These are phyloP conservation scores for Monarcha castaneiventris DNA, from an alignment of 2,113 vertebrate species.

Conservation along the genomic window DNA sequence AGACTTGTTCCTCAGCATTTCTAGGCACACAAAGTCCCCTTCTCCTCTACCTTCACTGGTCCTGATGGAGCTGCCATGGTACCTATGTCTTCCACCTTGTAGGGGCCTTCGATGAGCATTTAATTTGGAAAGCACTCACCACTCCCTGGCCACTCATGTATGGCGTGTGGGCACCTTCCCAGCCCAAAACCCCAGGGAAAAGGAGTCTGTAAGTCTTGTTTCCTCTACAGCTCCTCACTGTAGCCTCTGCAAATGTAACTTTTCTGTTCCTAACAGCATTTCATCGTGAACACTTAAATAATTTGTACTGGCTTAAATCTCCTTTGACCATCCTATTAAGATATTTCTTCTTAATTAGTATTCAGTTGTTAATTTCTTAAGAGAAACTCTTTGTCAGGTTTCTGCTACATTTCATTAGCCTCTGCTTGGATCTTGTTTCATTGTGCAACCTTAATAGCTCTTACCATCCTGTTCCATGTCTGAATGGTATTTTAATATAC, in stretches of 20 bases:
- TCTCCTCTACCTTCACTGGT: neutral
- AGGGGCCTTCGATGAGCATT: neutral
- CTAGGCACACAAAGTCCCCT: neutral
- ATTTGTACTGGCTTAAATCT: neutral
- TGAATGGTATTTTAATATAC: neutral
- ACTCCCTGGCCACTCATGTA: neutral
- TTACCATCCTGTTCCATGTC: neutral
- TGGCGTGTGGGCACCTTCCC: fast-evolving
- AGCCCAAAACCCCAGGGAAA: neutral
- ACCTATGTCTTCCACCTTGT: neutral
- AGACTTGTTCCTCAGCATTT: neutral
- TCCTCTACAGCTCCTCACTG: neutral
- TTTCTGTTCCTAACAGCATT: neutral
- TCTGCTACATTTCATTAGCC: neutral
- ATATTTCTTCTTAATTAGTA: neutral
- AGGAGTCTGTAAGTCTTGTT: neutral
- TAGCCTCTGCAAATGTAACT: neutral
- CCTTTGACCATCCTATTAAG: neutral
- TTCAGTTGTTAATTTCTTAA: neutral
- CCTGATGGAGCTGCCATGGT: neutral
- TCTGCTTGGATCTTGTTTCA: neutral
- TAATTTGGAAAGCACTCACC: neutral
- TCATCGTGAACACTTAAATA: neutral
- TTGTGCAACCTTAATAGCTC: neutral
- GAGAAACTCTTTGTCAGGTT: neutral